Evolutionary conservation across 1,140 invertebrate genomes (phyloP).

Genomic region (Drosophila sulfurigaster): DNA sequence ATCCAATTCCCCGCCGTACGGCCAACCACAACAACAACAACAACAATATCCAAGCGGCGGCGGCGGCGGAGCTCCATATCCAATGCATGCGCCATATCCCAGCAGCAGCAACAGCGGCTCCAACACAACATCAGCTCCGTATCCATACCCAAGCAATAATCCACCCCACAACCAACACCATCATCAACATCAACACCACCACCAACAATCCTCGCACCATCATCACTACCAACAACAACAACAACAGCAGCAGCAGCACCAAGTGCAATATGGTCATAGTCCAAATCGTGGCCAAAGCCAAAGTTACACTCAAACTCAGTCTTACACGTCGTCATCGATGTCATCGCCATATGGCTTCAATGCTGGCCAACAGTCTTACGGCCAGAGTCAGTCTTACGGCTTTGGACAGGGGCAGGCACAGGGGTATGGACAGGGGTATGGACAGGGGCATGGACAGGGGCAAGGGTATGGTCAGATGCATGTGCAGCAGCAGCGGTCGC

Average conservation of each 20-base stretch:
- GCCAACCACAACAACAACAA: conserved; percentile 21
- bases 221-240: not conserved
- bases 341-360: conserved; percentile 36
- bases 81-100: conserved; percentile 52
- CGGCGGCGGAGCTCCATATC: conserved; percentile 40
- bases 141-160: conserved; percentile 51
- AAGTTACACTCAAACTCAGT: conserved; percentile 27
- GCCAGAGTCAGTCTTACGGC: conserved; percentile 15
- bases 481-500: conserved; percentile 58
- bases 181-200: conserved; percentile 14
- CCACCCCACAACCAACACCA: not conserved
- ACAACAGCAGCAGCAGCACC: conserved; percentile 24
- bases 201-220: not conserved
- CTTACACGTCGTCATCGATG: conserved; percentile 35
- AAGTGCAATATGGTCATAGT: not conserved
- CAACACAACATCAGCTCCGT: conserved; percentile 34
- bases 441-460: conserved; percentile 1
- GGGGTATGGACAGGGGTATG: not conserved
- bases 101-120: conserved; percentile 1
- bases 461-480: conserved; percentile 61
- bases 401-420: conserved; percentile 25
- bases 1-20: conserved; percentile 28
- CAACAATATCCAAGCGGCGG: conserved; percentile 45
- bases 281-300: conserved; percentile 12
- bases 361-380: conserved; percentile 7